A percentile compares a stretch with the other conserved stretches of the same genome.
Evolutionary conservation across 2,113 vertebrate genomes (phyloP).

Genomic region (Gobius niger): DNA sequence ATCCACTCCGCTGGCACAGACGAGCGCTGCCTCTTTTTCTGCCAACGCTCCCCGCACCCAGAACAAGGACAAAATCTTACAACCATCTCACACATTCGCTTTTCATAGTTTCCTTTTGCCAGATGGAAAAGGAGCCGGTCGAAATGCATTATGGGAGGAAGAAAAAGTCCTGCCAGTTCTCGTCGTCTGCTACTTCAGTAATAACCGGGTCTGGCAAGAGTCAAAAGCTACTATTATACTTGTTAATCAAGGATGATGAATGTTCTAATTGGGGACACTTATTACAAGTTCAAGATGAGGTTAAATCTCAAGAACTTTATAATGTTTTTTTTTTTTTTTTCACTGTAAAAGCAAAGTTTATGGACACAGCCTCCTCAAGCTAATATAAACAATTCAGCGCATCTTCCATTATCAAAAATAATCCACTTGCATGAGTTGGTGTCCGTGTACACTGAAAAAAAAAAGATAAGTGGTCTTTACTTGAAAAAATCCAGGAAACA

Average conservation of each 20-base stretch:
- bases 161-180: neutral
- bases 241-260: neutral
- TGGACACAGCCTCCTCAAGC: too few relatives aligned
- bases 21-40: constrained; percentile 8
- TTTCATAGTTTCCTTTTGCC: neutral
- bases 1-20: constrained; percentile 10
- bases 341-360: too few relatives aligned
- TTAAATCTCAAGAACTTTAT: too few relatives aligned
- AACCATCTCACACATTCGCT: constrained; percentile 22
- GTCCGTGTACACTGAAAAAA: too few relatives aligned
- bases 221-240: neutral
- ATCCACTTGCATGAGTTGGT: too few relatives aligned
- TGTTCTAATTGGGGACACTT: too few relatives aligned
- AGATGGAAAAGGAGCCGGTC: neutral
- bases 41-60: constrained; percentile 17
- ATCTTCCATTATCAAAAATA: too few relatives aligned
- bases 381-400: too few relatives aligned
- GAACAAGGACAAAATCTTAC: constrained; percentile 24
- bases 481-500: too few relatives aligned
- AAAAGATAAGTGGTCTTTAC: too few relatives aligned
- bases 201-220: neutral
- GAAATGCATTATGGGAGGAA: constrained; percentile 7
- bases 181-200: neutral
- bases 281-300: too few relatives aligned
- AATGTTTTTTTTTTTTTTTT: too few relatives aligned